Evolutionary conservation across 30 jellyfish, hydroid and myxozoan genomes (phyloP).

Genomic region (Pseudorhiza aurosa): DNA sequence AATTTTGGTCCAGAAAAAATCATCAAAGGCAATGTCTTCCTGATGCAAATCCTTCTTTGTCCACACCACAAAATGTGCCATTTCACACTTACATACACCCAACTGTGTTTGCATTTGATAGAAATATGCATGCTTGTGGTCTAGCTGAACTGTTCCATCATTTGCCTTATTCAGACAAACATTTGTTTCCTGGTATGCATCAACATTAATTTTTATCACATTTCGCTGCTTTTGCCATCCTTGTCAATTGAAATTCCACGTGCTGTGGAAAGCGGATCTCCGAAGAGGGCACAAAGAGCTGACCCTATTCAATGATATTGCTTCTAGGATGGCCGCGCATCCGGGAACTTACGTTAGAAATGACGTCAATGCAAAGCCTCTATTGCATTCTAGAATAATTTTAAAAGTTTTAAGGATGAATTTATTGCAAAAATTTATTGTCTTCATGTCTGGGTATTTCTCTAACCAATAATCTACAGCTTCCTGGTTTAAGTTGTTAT

Average conservation of each 20-base stretch:
- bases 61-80: constrained; percentile 21
- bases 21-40: not conserved
- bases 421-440: not conserved
- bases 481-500: constrained; percentile 28
- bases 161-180: too few species aligned
- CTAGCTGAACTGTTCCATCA: constrained; percentile 3
- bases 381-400: constrained; percentile 9
- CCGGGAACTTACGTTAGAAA: too few species aligned
- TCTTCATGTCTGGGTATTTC: not conserved
- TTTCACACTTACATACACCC: constrained; percentile 16
- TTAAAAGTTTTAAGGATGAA: constrained; percentile 8
- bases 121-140: not conserved
- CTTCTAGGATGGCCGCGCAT: too few species aligned
- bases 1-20: not conserved
- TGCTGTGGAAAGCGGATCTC: too few species aligned
- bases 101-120: constrained; percentile 21
- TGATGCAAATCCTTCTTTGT: constrained; percentile 33
- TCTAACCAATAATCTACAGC: constrained; percentile 19
- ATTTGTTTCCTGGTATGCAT: not conserved
- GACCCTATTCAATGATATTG: too few species aligned
- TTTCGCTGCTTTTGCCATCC: too few species aligned
- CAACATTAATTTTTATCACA: too few species aligned
- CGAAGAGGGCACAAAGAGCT: too few species aligned
- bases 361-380: too few species aligned
- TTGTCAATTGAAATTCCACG: too few species aligned